phyloP scores from a whole-genome alignment of 2,888 invertebrate genomes.

The Eupithecia pulchellata region DNA sequence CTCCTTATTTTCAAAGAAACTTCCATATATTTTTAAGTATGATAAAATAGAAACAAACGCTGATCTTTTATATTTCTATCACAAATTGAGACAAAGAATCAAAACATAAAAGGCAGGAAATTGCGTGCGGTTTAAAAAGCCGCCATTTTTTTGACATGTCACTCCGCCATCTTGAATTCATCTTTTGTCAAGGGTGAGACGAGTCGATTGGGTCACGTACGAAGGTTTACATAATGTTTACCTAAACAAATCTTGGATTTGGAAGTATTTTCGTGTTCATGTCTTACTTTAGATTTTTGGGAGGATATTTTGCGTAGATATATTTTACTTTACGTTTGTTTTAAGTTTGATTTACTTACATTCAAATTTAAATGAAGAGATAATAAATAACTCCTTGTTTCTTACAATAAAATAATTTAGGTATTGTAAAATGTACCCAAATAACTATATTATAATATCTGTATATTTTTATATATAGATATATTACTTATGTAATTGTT shows the following conservation, averaged over 20 bases:
- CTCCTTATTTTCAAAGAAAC: not conserved
- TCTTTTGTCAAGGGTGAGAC: constrained; percentile 68
- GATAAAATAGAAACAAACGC: not conserved
- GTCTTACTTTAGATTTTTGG: constrained; percentile 7
- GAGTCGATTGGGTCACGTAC: constrained; percentile 74
- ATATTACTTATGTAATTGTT: no score
- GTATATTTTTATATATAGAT: no score
- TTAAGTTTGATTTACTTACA: no score
- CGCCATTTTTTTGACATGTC: constrained; percentile 66
- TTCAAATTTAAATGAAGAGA: no score
- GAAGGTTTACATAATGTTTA: constrained; percentile 68
- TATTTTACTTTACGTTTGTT: not conserved
- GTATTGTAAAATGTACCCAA: no score
- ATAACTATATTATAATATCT: no score
- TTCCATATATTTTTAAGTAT: not conserved
- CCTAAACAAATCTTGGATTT: constrained; percentile 66
- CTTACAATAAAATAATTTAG: no score
- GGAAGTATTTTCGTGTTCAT: constrained; percentile 50
- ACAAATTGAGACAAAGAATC: constrained; percentile 58
- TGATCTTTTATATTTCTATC: not conserved
- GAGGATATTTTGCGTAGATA: not conserved
- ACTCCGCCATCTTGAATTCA: constrained; percentile 70
- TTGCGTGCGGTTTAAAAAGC: constrained; percentile 71
- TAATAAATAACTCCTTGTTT: no score
- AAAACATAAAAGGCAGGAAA: constrained; percentile 72